Evolutionary conservation across 2,888 invertebrate genomes (phyloP).

Genomic region (Scrobipalpa costella): DNA sequence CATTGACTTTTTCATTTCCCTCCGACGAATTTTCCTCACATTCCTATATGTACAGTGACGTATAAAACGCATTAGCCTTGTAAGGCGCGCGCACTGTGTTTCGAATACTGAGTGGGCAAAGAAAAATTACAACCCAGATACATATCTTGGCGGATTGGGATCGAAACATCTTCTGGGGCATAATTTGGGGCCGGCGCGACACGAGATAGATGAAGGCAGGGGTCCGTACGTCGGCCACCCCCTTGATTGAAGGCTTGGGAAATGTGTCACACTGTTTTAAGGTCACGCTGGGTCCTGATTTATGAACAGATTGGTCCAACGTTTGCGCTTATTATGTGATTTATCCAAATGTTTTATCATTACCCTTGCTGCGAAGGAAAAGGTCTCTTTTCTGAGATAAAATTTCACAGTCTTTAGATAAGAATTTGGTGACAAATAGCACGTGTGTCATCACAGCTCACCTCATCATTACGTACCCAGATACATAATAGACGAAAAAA

Average conservation of each 20-base stretch:
- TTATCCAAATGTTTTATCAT: slow-evolving; percentile 11
- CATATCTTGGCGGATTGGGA: slow-evolving; percentile 58
- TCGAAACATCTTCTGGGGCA: slow-evolving; percentile 60
- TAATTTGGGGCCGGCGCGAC: slow-evolving; percentile 57
- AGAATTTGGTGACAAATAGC: neutral
- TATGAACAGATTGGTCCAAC: slow-evolving; percentile 16
- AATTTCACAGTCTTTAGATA: neutral
- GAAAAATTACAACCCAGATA: slow-evolving; percentile 70
- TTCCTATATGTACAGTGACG: slow-evolving; percentile 31
- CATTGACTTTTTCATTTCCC: slow-evolving; percentile 69
- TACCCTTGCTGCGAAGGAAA: neutral
- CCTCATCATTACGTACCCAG: slow-evolving; percentile 44
- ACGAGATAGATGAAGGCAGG: slow-evolving; percentile 59
- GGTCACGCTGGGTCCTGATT: slow-evolving; percentile 39
- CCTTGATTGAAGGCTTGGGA: slow-evolving; percentile 46
- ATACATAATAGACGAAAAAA: slow-evolving; percentile 63
- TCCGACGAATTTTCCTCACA: slow-evolving; percentile 45
- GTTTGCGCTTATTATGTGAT: slow-evolving; percentile 16
- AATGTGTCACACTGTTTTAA: slow-evolving; percentile 46
- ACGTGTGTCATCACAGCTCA: slow-evolving; percentile 15
- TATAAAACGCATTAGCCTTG: slow-evolving; percentile 55
- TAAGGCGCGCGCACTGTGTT: slow-evolving; percentile 54
- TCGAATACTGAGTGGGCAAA: slow-evolving; percentile 65
- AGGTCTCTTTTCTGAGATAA: neutral
- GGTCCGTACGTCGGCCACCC: slow-evolving; percentile 44